Base-by-base conservation (phyloP, 2,797 vertebrate genomes). In the Melanotaenia nigrans region DNA sequence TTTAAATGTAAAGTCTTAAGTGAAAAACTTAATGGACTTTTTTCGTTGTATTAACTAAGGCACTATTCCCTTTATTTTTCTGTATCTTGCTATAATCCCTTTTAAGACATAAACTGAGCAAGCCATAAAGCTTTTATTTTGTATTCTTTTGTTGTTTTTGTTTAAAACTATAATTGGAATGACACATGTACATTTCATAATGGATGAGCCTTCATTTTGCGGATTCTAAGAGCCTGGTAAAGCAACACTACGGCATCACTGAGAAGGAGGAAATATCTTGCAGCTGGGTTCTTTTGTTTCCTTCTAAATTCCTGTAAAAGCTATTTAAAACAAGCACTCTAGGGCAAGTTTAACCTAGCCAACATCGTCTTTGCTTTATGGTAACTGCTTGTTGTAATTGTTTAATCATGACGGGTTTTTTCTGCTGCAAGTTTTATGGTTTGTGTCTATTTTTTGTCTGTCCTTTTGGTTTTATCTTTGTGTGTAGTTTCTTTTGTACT, bases 21-120 rank as follows among this genome's bases (percentile, higher is more conserved):
- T 65, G 51, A 70, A 83, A 68, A 67, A 63, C 49, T 10, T 22
- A 67, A 33, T 56, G 28, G 28, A 40, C 38, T 65, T 77, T 32
- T 59, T 36, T 66, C 55, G 25, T 28, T 4, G 47, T n/a, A 30
- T 0, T 49, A 25, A 22, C 22, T 33, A 47, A 3, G 4, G 12
- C 36, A 61, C 60, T 25, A 18, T 42, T 7, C 6, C 18, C 10
- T 22, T 30, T 45, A 2, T 25, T 24, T n/a, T 20, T 55, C 36
- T 30, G 8, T 18, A 47, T 40, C 0, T 35, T 25, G 24, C 51
- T 54, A 24, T 28, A 54, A 40, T 40, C 14, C 28, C 36, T 54
- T 24, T 8, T 4, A 28, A 22, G 63, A 54, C 63, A 54, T 18
- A 11, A 62, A 62, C 40, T 10, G 30, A 63, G 40, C 13, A 4